phyloP scores from a whole-genome alignment of 2,797 vertebrate genomes.

The Ataeniobius toweri region DNA sequence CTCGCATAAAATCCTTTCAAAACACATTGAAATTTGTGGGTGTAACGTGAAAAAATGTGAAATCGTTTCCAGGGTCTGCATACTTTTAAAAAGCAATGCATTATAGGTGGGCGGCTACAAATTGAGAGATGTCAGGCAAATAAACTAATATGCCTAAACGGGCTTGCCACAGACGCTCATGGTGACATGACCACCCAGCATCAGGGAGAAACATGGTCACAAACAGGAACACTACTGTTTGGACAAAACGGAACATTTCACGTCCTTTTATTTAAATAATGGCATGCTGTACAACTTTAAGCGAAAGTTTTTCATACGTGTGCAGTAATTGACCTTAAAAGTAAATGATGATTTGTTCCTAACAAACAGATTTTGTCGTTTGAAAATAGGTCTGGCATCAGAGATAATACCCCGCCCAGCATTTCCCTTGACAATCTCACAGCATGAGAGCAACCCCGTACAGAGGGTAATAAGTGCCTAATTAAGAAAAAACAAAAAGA shows the following conservation, averaged over 20 bases:
- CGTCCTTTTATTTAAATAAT: neutral
- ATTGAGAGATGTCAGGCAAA: slow-evolving; percentile 75
- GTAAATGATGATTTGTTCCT: slow-evolving; percentile 22
- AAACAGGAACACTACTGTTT: slow-evolving; percentile 71
- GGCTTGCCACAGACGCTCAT: slow-evolving; percentile 67
- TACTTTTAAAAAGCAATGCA: neutral
- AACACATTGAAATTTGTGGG: too few relatives aligned
- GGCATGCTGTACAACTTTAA: neutral
- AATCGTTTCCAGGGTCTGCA: too few relatives aligned
- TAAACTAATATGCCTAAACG: slow-evolving; percentile 82
- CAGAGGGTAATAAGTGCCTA: slow-evolving; percentile 76
- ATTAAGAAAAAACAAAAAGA: slow-evolving; percentile 67
- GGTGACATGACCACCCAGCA: slow-evolving; percentile 60
- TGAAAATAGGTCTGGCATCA: slow-evolving; percentile 63
- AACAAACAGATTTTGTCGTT: slow-evolving; percentile 65
- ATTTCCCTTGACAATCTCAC: slow-evolving; percentile 64
- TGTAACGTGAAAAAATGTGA: neutral
- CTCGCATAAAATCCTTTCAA: too few relatives aligned
- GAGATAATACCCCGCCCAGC: slow-evolving; percentile 62
- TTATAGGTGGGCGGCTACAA: slow-evolving; percentile 38
- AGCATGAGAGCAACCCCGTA: slow-evolving; percentile 59
- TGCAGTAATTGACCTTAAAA: slow-evolving; percentile 18
- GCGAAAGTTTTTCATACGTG: slow-evolving; percentile 12
- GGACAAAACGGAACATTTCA: slow-evolving; percentile 77
- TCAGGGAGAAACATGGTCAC: slow-evolving; percentile 30